Percentiles rank a stretch among this genome's conserved stretches.
These are phyloP conservation scores for Epizoanthus ramosus DNA, from an alignment of 92 coral and sea anemone genomes.

Conservation along the genomic window DNA sequence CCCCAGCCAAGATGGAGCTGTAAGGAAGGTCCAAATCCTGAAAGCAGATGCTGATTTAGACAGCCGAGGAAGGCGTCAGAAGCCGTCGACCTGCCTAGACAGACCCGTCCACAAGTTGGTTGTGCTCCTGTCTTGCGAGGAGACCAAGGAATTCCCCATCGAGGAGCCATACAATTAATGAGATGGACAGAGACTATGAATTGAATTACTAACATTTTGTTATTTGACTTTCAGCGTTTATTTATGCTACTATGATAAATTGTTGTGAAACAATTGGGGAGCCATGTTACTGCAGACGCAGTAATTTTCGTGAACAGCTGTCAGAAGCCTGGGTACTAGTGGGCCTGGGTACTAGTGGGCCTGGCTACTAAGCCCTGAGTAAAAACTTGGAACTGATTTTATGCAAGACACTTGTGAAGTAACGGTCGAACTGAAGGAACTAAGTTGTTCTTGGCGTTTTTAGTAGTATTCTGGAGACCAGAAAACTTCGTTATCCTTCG, in stretches of 20 bases:
- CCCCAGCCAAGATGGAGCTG: not conserved
- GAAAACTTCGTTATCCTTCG: conserved; percentile 7
- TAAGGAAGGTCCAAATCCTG: too few species aligned
- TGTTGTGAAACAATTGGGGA: not conserved
- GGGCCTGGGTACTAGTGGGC: conserved; percentile 26
- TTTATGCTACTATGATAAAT: conserved; percentile 9
- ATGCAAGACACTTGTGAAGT: conserved; percentile 11
- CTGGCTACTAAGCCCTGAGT: conserved; percentile 14
- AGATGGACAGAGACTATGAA: not conserved
- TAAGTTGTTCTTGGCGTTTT: not conserved
- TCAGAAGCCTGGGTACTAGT: conserved; percentile 4
- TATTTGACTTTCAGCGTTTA: conserved; percentile 7
- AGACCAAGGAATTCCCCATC: conserved; percentile 46
- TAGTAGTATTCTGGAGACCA: not conserved
- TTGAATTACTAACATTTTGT: not conserved
- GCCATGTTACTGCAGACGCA: conserved; percentile 30
- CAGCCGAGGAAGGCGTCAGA: conserved; percentile 35
- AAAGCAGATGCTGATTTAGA: conserved; percentile 35
- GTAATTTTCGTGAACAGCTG: not conserved
- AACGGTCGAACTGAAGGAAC: conserved; percentile 6
- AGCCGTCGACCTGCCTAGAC: not conserved
- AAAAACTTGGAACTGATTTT: not conserved
- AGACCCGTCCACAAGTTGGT: conserved; percentile 44
- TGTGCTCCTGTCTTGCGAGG: not conserved
- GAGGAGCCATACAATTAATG: conserved; percentile 22